Conservation (phyloP, 2,113 vertebrate species). For the Porphyrio hochstetteri region DNA sequence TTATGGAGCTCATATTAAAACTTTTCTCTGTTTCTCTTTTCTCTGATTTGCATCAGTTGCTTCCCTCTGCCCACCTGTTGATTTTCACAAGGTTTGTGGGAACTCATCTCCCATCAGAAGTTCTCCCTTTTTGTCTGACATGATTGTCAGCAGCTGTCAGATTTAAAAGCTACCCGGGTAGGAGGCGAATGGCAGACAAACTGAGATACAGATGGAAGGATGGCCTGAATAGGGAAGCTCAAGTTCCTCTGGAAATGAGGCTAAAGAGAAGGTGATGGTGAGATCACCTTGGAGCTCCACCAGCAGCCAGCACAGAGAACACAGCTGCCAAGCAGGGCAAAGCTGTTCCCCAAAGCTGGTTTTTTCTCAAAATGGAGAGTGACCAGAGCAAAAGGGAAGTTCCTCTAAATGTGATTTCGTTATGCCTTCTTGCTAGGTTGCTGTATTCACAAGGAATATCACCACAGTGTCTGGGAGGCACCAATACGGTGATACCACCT, state of each 20-base stretch:
- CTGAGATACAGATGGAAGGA: neutral
- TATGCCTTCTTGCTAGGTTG: neutral
- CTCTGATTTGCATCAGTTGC: neutral
- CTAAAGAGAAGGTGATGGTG: neutral
- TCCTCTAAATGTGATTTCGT: neutral
- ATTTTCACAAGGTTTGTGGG: neutral
- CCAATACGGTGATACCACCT: accelerated
- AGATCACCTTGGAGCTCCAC: neutral
- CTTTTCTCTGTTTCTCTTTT: neutral
- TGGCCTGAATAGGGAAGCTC: neutral
- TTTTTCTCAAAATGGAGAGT: neutral
- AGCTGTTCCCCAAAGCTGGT: neutral
- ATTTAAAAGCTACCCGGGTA: neutral
- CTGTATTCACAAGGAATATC: neutral
- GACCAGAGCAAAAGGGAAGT: neutral
- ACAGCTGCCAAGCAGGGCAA: neutral
- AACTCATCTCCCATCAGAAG: neutral
- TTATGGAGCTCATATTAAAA: neutral
- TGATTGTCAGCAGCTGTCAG: neutral
- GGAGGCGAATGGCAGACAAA: neutral
- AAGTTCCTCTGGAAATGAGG: neutral
- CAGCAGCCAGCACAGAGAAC: neutral
- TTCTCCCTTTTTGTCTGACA: neutral
- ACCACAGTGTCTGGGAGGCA: neutral
- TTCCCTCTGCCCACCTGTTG: neutral